Evolutionary conservation across 2,797 vertebrate genomes (phyloP).

Genomic region (Gallinago nigripennis): DNA sequence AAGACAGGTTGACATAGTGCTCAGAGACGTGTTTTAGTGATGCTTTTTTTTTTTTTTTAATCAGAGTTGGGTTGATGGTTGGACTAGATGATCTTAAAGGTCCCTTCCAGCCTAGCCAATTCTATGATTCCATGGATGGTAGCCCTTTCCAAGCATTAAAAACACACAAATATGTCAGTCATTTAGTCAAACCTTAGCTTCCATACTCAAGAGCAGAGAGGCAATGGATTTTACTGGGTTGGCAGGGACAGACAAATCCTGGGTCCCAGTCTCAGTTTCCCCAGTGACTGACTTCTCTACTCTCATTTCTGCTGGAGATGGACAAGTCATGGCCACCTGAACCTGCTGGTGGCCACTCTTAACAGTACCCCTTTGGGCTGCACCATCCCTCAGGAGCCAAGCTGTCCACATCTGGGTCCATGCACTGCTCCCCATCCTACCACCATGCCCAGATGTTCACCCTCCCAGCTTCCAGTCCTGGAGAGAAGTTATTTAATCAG

Average conservation of each 20-base stretch:
- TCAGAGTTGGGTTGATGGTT: no score
- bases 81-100: no score
- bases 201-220: neutral
- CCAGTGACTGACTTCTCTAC: neutral
- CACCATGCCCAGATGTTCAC: neutral
- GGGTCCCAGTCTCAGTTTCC: neutral
- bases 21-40: no score
- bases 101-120: no score
- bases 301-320: neutral
- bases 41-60: no score
- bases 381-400: neutral
- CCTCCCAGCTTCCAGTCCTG: neutral
- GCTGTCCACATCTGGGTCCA: neutral
- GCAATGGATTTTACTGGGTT: neutral
- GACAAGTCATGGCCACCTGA: fast-evolving
- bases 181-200: neutral
- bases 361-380: fast-evolving
- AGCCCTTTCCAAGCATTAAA: neutral
- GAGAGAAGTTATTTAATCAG: neutral
- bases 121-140: neutral
- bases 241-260: neutral
- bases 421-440: neutral
- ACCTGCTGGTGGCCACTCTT: no score
- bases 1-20: no score
- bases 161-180: neutral